Evolutionary conservation across 2,113 vertebrate species (phyloP), one percentile per base, ranked within the genome.

Genomic region (Aythya baeri): DNA sequence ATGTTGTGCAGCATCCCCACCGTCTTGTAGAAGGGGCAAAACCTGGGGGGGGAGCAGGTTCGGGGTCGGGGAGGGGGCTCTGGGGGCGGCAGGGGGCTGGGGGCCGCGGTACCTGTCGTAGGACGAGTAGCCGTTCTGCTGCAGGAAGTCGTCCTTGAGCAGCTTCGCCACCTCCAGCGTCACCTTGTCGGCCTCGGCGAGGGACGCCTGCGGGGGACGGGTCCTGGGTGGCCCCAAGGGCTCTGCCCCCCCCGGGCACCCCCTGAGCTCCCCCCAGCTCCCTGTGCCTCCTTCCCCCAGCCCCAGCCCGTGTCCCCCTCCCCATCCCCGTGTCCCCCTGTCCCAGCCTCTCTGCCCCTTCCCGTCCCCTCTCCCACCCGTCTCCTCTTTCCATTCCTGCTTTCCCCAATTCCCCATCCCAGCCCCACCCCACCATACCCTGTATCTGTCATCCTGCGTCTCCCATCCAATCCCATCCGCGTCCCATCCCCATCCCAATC

Each of bases 1-100:
- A 97, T 96, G 59, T 97, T 97, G 21, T 97, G 96, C 10, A 97
- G 78, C 94, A 97, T 97, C 17, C 96, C 95, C 77, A 97, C 97
- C 0, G 97, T 97, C 91, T 97, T 97, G 91, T 95, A 97, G 88
- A 97, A 97, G 34, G 96, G 97, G 61, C 97, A 97, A 29, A 94
- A 95, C 68, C 96, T 97, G 85, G 17, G 5, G 32, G 59, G 21
- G 14, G 3, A 7, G 3, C 6, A 31, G 52, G 17, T 14, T 6
- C 7, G 7, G n/a, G 34, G 16, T 22, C 27, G 13, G 15, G 29
- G 4, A 36, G 1, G 21, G 16, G 46, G 46, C 14, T 6, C 8
- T 10, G 36, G 32, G 63, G 25, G 5, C 18, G 10, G 11, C 4
- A 1, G 5, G 63, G 76, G 27, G 6, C 5, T 4, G 32, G 71